These are phyloP conservation scores for Callospermophilus lateralis DNA, from an alignment of 2,113 vertebrate species.

Conservation along the genomic window DNA sequence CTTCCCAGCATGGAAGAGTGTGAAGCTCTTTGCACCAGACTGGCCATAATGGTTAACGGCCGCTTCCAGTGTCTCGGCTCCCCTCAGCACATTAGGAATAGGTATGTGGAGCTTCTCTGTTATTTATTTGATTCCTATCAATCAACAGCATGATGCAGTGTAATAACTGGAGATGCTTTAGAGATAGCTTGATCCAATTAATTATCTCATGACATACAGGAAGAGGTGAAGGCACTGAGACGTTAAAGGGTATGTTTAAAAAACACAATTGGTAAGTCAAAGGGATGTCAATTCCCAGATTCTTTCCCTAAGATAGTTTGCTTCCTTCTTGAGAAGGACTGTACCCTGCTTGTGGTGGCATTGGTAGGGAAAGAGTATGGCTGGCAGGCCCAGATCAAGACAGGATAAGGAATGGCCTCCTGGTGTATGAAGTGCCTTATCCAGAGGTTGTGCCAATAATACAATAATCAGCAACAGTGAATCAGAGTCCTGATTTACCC, in stretches of 20 bases:
- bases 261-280: not conserved
- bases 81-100: slow-evolving; percentile 95
- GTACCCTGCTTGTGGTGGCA: not conserved
- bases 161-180: not conserved
- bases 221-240: not conserved
- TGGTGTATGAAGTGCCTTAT: not conserved
- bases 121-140: not conserved
- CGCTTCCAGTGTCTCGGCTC: slow-evolving; percentile 94
- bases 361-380: not conserved
- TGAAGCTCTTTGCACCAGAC: slow-evolving; percentile 92
- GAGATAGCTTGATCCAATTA: not conserved
- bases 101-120: slow-evolving; percentile 84
- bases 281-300: not conserved
- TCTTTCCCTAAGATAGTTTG: not conserved
- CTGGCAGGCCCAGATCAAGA: not conserved
- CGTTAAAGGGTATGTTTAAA: not conserved
- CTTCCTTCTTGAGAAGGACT: not conserved
- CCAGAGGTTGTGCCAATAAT: rapidly evolving
- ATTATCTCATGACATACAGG: rapidly evolving
- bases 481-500: not conserved
- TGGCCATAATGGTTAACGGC: slow-evolving; percentile 95
- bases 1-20: slow-evolving; percentile 94
- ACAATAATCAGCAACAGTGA: rapidly evolving
- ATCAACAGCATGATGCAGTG: rapidly evolving
- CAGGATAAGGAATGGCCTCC: not conserved